Evolutionary conservation across 2,888 invertebrate genomes (phyloP).

Genomic region (Lepas anatifera): DNA sequence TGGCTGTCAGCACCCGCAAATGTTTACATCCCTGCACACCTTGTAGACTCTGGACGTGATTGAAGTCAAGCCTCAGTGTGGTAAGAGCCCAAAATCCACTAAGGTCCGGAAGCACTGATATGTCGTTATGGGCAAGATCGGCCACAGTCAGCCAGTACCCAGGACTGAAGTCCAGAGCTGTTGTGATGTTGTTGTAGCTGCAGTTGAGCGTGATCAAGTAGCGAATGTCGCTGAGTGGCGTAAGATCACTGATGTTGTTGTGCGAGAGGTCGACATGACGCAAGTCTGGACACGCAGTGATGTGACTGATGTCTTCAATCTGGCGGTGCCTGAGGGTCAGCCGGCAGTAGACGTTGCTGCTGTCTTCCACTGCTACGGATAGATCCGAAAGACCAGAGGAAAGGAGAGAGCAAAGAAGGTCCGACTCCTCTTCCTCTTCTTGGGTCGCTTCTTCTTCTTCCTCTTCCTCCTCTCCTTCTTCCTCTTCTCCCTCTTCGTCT

Average conservation of each 20-base stretch:
- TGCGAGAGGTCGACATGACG: background rate
- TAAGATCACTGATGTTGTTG: background rate
- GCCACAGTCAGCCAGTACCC: slow-evolving; percentile 5
- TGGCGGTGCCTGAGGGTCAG: background rate
- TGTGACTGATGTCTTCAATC: background rate
- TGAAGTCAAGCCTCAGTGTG: background rate
- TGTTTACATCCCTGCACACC: background rate
- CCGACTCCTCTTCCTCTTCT: background rate
- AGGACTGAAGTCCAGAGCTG: background rate
- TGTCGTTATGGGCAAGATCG: background rate
- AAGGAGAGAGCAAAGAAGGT: background rate
- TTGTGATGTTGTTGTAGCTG: background rate
- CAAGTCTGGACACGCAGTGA: background rate
- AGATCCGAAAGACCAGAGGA: background rate
- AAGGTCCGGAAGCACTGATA: background rate
- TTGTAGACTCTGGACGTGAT: background rate
- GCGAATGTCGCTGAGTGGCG: background rate
- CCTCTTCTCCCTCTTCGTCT: background rate
- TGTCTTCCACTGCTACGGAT: background rate
- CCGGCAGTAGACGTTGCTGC: background rate
- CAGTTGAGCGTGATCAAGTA: background rate
- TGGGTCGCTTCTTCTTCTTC: background rate
- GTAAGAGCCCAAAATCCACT: background rate
- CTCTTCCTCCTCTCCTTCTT: background rate
- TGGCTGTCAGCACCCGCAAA: background rate